These are phyloP conservation scores for Hirtodrosophila cameraria DNA, from an alignment of 2,888 invertebrate genomes.

Conservation along the genomic window DNA sequence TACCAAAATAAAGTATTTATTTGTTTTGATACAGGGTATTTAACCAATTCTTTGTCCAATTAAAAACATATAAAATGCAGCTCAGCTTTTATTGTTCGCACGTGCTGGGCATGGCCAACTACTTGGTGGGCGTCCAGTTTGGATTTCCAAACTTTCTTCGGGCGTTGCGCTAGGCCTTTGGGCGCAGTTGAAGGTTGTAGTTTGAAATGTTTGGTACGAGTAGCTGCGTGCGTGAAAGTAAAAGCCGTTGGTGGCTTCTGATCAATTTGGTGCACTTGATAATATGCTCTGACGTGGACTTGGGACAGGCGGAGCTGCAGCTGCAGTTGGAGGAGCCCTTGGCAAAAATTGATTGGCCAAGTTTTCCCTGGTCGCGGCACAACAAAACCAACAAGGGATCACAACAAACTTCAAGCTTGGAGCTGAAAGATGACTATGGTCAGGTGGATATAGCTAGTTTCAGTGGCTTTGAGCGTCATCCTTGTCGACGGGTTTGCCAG, in stretches of 20 bases:
- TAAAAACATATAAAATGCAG: constrained; percentile 58
- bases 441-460: constrained; percentile 57
- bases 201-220: constrained; percentile 42
- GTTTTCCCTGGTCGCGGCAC: constrained; percentile 43
- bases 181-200: constrained; percentile 51
- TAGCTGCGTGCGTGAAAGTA: constrained; percentile 45
- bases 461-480: constrained; percentile 72
- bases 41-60: constrained; percentile 13
- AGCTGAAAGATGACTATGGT: constrained; percentile 54
- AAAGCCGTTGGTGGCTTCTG: constrained; percentile 36
- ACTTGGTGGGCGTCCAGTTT: constrained; percentile 19
- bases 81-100: constrained; percentile 61
- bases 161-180: constrained; percentile 17
- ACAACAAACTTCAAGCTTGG: not conserved
- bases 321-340: not conserved
- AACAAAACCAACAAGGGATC: constrained; percentile 49
- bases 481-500: constrained; percentile 80
- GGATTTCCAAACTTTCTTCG: constrained; percentile 69
- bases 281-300: constrained; percentile 6
- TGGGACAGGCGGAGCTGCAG: not conserved
- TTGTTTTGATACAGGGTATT: constrained; percentile 15
- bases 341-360: constrained; percentile 50
- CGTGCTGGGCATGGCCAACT: constrained; percentile 59
- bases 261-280: not conserved
- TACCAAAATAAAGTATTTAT: not conserved